Evolutionary conservation across 2,113 vertebrate genomes (phyloP).

Genomic region (Vulpes lagopus): DNA sequence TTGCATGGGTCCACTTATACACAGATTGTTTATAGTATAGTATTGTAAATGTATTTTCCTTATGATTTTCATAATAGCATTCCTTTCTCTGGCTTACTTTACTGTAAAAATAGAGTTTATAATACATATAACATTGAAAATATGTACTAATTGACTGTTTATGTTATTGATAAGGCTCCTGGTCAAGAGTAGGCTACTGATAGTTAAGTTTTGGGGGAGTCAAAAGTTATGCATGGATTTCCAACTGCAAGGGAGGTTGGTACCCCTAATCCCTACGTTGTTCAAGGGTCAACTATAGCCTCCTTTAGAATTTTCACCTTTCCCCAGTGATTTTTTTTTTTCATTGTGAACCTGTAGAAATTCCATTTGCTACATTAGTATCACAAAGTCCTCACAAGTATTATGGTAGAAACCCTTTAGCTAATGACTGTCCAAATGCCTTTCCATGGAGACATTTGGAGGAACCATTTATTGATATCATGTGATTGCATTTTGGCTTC

Average conservation of each 20-base stretch:
- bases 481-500: neutral
- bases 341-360: conserved; percentile 20
- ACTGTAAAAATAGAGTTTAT: neutral
- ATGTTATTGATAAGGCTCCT: neutral
- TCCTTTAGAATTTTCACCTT: conserved; percentile 39
- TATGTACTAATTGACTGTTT: neutral
- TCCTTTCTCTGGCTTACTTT: neutral
- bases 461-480: neutral
- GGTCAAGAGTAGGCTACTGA: neutral
- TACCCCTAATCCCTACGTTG: neutral
- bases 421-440: conserved; percentile 36
- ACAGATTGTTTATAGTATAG: neutral
- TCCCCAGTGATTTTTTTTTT: conserved; percentile 29
- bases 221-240: neutral
- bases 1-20: fast-evolving
- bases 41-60: neutral
- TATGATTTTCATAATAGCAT: neutral
- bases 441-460: conserved; percentile 7
- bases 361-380: neutral
- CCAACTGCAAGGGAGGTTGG: neutral
- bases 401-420: conserved; percentile 29
- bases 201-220: neutral
- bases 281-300: neutral
- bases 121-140: neutral
- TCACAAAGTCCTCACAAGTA: neutral